These are phyloP conservation scores for Reinhardtius hippoglossoides DNA, from an alignment of 2,113 vertebrate genomes.

Conservation along the genomic window DNA sequence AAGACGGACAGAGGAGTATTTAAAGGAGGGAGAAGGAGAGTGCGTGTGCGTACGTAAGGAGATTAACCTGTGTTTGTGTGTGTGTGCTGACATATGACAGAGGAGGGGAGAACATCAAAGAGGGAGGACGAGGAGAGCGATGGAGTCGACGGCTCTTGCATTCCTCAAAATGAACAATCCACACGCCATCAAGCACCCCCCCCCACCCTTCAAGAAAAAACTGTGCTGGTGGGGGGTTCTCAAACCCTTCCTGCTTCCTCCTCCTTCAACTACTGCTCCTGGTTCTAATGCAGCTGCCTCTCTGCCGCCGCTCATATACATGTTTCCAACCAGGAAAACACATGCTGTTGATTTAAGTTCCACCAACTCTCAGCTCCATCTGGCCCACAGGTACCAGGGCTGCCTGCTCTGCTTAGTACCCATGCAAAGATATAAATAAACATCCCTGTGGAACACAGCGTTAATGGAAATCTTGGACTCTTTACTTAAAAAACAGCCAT, in stretches of 20 bases:
- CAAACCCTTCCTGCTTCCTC: conserved; percentile 11
- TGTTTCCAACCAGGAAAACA: conserved; percentile 57
- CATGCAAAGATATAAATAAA: conserved; percentile 40
- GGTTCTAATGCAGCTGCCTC: conserved; percentile 58
- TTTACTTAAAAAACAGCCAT: not conserved
- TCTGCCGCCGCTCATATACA: conserved; percentile 43
- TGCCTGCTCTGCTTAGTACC: conserved; percentile 32
- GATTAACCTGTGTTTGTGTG: conserved; percentile 59
- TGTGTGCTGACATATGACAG: conserved; percentile 18
- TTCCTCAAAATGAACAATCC: conserved; percentile 66
- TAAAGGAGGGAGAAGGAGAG: conserved; percentile 31
- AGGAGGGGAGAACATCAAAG: conserved; percentile 48
- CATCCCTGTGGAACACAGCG: conserved; percentile 9
- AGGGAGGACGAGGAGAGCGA: conserved; percentile 31
- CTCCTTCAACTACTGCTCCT: conserved; percentile 42
- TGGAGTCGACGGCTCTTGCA: conserved; percentile 58
- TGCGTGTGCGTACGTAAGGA: conserved; percentile 13
- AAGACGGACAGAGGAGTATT: conserved; percentile 21
- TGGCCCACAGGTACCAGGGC: conserved; percentile 63
- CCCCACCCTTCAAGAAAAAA: not conserved
- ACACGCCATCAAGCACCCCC: conserved; percentile 22
- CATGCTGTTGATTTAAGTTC: conserved; percentile 63
- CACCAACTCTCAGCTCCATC: conserved; percentile 54
- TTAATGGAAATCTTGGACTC: conserved; percentile 14
- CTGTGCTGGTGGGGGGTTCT: conserved; percentile 11